phyloP scores from a whole-genome alignment of 2,113 vertebrate genomes.

The Dascyllus trimaculatus region DNA sequence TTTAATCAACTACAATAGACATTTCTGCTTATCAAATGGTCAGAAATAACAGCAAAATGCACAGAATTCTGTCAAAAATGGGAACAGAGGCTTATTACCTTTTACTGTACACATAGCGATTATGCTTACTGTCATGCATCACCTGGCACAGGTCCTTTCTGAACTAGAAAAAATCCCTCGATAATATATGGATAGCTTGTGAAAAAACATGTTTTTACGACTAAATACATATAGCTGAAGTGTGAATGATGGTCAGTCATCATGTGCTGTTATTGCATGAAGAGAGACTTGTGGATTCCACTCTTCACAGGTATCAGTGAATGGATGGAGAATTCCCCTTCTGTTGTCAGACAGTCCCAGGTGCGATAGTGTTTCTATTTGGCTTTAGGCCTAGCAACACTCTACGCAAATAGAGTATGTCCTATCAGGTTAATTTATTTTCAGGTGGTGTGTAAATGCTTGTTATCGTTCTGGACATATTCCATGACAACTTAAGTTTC shows the following conservation, averaged over 20 bases:
- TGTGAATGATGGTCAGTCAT: not conserved
- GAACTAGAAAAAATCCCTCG: too few species aligned
- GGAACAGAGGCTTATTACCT: too few species aligned
- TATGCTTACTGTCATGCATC: too few species aligned
- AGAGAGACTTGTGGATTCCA: not conserved
- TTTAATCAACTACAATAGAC: too few species aligned
- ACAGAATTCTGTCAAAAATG: too few species aligned
- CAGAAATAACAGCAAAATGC: too few species aligned
- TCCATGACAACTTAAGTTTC: not conserved
- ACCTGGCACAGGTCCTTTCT: too few species aligned
- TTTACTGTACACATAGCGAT: too few species aligned
- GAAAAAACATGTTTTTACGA: not conserved
- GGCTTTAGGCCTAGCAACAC: not conserved
- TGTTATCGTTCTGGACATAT: not conserved
- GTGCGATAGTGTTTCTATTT: not conserved
- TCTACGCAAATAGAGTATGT: constrained; percentile 1
- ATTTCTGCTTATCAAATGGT: too few species aligned
- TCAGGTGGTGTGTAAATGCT: not conserved
- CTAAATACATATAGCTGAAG: not conserved
- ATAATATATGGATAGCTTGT: not conserved
- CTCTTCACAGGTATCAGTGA: not conserved
- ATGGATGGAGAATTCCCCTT: not conserved
- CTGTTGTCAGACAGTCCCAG: constrained; percentile 1
- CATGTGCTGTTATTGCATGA: not conserved
- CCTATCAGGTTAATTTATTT: not conserved